These are phyloP conservation scores for Oncorhynchus keta DNA, from an alignment of 2,113 vertebrate species.

Conservation along the genomic window DNA sequence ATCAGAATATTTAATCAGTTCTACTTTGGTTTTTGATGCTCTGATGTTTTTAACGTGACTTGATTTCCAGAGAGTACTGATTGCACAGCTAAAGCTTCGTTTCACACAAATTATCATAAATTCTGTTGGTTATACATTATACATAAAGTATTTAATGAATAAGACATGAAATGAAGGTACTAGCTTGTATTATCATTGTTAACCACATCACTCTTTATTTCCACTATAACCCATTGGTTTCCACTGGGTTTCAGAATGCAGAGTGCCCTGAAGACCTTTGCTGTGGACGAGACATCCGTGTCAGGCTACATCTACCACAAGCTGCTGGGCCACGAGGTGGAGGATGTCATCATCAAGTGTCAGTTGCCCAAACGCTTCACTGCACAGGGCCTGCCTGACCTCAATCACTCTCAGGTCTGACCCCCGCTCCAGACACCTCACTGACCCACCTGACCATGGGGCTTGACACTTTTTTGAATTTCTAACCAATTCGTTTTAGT, in stretches of 20 bases:
- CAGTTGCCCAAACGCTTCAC: constrained; percentile 98
- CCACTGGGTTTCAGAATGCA: constrained; percentile 84
- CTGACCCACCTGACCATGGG: background rate
- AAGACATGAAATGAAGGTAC: no score
- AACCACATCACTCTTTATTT: no score
- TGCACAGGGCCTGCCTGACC: constrained; percentile 94
- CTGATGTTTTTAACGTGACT: background rate
- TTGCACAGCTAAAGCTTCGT: no score
- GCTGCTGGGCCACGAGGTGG: constrained; percentile 93
- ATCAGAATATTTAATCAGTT: no score
- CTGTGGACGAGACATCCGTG: constrained; percentile 96
- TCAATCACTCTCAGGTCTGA: constrained; percentile 96
- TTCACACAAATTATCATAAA: no score
- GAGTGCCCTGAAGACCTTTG: constrained; percentile 95
- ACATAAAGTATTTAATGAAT: no score
- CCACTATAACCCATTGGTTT: background rate
- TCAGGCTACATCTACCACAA: constrained; percentile 99
- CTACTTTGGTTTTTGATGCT: no score
- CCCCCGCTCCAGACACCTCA: background rate
- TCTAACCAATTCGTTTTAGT: background rate
- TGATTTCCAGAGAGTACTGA: background rate
- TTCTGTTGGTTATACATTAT: no score
- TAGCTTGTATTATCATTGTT: no score
- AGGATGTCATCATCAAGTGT: constrained; percentile 98
- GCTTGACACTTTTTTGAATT: background rate